A percentile compares a stretch with the other conserved stretches of the same genome.
Evolutionary conservation across 2,888 invertebrate species (phyloP).

Genomic region (Electrophaes corylata): DNA sequence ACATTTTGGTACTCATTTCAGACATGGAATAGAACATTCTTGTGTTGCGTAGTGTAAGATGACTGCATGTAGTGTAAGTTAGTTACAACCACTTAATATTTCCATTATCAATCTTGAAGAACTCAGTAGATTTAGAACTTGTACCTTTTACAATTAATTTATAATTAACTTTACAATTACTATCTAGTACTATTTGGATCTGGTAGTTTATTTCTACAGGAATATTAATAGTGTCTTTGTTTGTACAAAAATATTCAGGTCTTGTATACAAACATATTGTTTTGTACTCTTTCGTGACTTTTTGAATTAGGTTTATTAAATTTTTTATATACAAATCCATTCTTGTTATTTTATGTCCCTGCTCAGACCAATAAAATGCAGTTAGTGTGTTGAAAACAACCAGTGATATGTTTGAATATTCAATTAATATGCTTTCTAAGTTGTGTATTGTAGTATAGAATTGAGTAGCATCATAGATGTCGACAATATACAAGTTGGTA

Average conservation of each 20-base stretch:
- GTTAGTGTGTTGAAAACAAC: conserved; percentile 73
- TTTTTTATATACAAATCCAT: conserved; percentile 81
- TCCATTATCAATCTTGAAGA: conserved; percentile 45
- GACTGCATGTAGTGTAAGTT: not conserved
- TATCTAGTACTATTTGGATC: conserved; percentile 57
- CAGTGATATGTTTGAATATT: conserved; percentile 66
- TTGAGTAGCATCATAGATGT: conserved; percentile 72
- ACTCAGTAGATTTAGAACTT: conserved; percentile 40
- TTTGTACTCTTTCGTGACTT: conserved; percentile 76
- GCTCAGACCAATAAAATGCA: conserved; percentile 83
- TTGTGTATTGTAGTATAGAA: conserved; percentile 70
- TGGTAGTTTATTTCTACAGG: conserved; percentile 66
- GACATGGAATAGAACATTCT: not conserved
- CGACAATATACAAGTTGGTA: conserved; percentile 58
- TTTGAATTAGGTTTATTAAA: conserved; percentile 68
- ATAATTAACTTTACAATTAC: conserved; percentile 30
- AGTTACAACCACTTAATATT: conserved; percentile 42
- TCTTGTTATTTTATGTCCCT: conserved; percentile 68
- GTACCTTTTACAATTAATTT: conserved; percentile 47
- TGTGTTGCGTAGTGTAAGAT: too few relatives aligned
- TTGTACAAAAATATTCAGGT: conserved; percentile 78
- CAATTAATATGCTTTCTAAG: conserved; percentile 67
- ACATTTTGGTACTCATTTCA: too few relatives aligned
- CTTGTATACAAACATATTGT: conserved; percentile 79
- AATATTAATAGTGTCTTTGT: conserved; percentile 56